Base-by-base conservation (phyloP, 2,113 vertebrate species). In the Emydura subglobosa region DNA sequence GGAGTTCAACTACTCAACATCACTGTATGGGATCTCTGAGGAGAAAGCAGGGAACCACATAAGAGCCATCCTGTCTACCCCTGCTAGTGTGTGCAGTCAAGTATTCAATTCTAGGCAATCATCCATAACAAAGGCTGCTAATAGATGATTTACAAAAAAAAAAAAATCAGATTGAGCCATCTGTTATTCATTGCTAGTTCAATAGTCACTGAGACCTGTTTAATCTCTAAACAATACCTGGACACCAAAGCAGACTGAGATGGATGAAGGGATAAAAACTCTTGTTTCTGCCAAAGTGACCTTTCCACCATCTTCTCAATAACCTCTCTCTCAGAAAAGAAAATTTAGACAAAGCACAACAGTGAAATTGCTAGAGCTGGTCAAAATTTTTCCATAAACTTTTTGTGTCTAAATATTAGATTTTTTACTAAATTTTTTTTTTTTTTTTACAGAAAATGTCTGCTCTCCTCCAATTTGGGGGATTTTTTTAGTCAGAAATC, bases 141-240 rank as follows among this genome's bases (percentile, higher is more conserved):
- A n/a, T 65, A 12, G 22, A 49, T 87, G 24, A 85, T 85, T n/a
- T 1, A 57, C 22, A 61, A 39, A 39, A 39, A 29, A 61, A 84
- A 31, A 59, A 78, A 1, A 17, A 9, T 5, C 0, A 1, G 19
- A 90, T 89, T 39, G 49, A 12, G 3, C 74, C 72, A 47, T 61
- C 17, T 87, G 44, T 83, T 78, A 10, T 31, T 17, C 25, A 25
- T 74, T 91, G 72, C 34, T 27, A 88, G 89, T 34, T 3, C 59
- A 27, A 50, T 39, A 83, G 61, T 25, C 80, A 16, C 12, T 34
- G 82, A 83, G 86, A 79, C 4, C 11, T 79, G 1, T 53, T 4
- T 81, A 2, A 3, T 65, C 29, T 31, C 31, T 34, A 65, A 34
- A 1, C 1, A n/a, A 2, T 0, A 0, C 3, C 2, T 84, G 4